A percentile compares a stretch with the other conserved stretches of the same genome.
phyloP scores from a whole-genome alignment of 2,797 vertebrate genomes.

The Phoeniculus purpureus region DNA sequence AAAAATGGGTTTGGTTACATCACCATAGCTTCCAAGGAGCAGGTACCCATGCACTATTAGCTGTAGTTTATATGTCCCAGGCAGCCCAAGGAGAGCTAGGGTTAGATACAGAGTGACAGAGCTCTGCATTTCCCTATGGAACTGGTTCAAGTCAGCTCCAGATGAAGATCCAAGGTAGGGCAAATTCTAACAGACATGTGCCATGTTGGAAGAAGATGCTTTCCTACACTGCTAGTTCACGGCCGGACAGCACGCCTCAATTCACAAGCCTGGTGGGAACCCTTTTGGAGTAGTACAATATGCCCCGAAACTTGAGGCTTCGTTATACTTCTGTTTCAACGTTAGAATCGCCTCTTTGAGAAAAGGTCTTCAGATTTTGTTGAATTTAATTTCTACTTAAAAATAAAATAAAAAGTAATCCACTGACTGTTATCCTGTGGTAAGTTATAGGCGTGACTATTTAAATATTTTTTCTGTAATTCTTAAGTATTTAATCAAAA shows the following conservation, averaged over 20 bases:
- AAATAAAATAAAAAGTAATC: background rate
- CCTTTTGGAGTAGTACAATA: background rate
- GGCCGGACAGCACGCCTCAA: background rate
- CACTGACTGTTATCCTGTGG: background rate
- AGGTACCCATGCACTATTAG: background rate
- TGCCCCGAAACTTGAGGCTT: background rate
- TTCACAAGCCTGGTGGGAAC: background rate
- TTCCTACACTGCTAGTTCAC: background rate
- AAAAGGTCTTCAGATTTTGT: background rate
- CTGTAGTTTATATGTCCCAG: background rate
- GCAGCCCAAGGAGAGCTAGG: background rate
- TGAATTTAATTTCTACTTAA: background rate
- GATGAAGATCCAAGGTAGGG: background rate
- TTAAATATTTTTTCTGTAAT: background rate
- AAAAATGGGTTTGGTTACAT: background rate
- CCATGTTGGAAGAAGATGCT: background rate
- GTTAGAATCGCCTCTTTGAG: fast-evolving
- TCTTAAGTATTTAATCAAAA: background rate
- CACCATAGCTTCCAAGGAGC: background rate
- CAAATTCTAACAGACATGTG: fast-evolving
- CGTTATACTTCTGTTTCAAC: background rate
- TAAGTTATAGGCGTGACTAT: background rate
- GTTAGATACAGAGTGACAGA: background rate
- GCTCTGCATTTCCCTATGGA: background rate
- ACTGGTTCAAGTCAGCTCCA: background rate